Evolutionary conservation across 2,888 invertebrate genomes (phyloP).

Genomic region (Lacanobia oleracea): DNA sequence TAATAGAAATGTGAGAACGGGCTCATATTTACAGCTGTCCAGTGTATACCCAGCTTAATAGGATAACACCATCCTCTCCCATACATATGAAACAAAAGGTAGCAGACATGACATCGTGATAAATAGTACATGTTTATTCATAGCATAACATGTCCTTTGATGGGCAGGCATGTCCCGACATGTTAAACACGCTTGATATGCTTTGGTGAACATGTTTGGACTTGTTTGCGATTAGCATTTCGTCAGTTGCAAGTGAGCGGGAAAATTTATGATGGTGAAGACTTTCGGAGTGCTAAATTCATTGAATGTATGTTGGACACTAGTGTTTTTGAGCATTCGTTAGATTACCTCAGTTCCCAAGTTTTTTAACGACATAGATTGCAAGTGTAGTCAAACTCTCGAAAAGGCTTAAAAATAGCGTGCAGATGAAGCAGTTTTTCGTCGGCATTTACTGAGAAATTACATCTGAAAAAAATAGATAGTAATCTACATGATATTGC

Average conservation of each 20-base stretch:
- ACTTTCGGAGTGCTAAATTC: background rate
- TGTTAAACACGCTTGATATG: conserved; percentile 25
- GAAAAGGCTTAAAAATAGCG: no score
- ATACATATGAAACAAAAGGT: conserved; percentile 30
- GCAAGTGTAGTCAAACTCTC: no score
- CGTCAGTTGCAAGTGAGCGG: background rate
- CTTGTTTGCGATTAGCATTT: conserved; percentile 35
- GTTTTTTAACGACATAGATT: no score
- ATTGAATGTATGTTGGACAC: background rate
- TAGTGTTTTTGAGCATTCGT: no score
- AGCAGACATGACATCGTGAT: conserved; percentile 11
- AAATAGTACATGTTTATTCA: conserved; percentile 43
- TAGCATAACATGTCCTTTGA: conserved; percentile 40
- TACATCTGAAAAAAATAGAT: no score
- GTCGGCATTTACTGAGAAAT: no score
- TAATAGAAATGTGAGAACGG: background rate
- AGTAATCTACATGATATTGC: no score
- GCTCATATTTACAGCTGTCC: background rate
- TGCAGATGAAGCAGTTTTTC: no score
- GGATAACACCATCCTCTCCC: background rate
- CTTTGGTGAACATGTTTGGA: conserved; percentile 40
- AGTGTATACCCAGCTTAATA: conserved; percentile 4
- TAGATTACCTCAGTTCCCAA: no score
- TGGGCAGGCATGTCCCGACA: conserved; percentile 32
- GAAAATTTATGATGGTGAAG: background rate